Percentiles rank a stretch among this genome's conserved stretches.
Evolutionary conservation across 37 sponge, comb jelly and placozoan genomes (phyloP).

Genomic region (Aphrocallistes beatrix): DNA sequence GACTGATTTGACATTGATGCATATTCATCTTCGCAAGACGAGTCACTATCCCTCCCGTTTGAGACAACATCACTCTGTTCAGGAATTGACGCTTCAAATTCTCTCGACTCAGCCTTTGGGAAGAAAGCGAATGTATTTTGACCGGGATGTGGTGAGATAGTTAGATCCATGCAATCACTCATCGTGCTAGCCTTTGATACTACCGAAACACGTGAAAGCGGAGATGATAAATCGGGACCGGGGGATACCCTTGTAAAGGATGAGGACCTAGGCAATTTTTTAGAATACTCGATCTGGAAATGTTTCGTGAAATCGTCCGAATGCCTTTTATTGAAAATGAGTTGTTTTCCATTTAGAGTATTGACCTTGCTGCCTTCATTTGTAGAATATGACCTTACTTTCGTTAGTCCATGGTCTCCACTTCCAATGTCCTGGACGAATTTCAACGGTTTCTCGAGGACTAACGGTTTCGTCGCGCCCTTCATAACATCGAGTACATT

Average conservation of each 20-base stretch:
- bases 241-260: neutral
- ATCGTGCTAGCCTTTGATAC: neutral
- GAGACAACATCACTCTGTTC: too few relatives aligned
- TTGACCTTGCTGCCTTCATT: neutral
- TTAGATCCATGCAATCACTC: neutral
- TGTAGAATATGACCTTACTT: neutral
- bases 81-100: too few relatives aligned
- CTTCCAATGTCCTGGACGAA: neutral
- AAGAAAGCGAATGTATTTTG: neutral
- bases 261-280: neutral
- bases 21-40: too few relatives aligned
- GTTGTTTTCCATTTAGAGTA: neutral
- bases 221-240: neutral
- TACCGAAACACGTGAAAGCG: neutral
- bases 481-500: neutral
- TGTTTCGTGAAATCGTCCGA: slow-evolving; percentile 4
- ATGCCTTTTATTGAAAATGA: neutral
- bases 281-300: neutral
- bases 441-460: neutral
- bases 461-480: neutral
- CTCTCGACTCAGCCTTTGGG: neutral
- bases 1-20: too few relatives aligned
- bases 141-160: neutral
- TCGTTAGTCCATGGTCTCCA: neutral
- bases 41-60: too few relatives aligned